Evolutionary conservation across 2,888 invertebrate species (phyloP).

Genomic region (Drosophila infuscata): DNA sequence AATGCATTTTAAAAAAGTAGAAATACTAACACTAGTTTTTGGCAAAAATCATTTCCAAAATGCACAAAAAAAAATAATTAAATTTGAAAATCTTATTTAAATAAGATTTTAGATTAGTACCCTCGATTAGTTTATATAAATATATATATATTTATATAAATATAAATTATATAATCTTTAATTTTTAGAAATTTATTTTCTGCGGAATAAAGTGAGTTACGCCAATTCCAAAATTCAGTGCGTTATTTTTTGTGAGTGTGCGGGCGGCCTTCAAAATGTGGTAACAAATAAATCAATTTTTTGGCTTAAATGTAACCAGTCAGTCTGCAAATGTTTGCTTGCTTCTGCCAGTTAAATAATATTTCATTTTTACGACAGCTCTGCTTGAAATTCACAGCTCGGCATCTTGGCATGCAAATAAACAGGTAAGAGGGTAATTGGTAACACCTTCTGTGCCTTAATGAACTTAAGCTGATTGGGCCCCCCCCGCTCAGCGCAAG

Average conservation of each 20-base stretch:
- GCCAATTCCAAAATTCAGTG: not conserved
- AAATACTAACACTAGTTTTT: not conserved
- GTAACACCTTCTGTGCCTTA: constrained; percentile 63
- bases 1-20: not conserved
- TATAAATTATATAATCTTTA: not conserved
- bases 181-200: not conserved
- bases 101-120: not conserved
- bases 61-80: rapidly evolving
- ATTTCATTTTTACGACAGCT: constrained; percentile 48
- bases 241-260: not conserved
- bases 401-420: constrained; percentile 30
- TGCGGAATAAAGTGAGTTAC: not conserved
- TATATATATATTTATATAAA: not conserved
- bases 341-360: constrained; percentile 38
- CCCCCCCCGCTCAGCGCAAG: not conserved
- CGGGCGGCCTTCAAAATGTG: not conserved
- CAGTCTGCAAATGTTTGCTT: constrained; percentile 16
- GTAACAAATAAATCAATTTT: constrained; percentile 48
- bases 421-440: constrained; percentile 26
- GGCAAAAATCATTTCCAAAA: rapidly evolving
- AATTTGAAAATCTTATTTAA: not conserved
- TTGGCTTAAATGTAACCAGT: not conserved
- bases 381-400: constrained; percentile 20
- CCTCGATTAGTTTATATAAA: not conserved
- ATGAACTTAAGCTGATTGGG: constrained; percentile 40